Percentiles rank a stretch among this genome's conserved stretches.
These are phyloP conservation scores for Drosophila incognita DNA, from an alignment of 2,888 invertebrate species.

Conservation along the genomic window DNA sequence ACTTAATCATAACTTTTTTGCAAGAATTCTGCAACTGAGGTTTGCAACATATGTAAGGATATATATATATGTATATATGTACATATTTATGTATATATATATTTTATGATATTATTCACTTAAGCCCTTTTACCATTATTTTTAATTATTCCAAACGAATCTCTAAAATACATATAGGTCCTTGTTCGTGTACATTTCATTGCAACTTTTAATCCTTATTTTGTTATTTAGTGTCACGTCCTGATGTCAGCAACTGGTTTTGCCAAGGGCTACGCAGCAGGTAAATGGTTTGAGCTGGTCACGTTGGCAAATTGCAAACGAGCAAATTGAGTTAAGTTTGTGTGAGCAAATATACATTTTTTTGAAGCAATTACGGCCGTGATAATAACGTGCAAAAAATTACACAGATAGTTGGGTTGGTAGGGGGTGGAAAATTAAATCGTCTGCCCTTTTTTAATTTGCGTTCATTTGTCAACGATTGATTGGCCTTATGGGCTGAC, in stretches of 20 bases:
- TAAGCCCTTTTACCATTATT: not conserved
- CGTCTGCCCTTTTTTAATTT: conserved; percentile 25
- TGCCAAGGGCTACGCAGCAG: not conserved
- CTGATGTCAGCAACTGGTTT: not conserved
- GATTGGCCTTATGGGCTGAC: conserved; percentile 39
- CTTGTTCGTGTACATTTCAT: not conserved
- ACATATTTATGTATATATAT: too few relatives aligned
- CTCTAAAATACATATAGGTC: not conserved
- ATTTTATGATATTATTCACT: not conserved
- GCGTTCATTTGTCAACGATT: conserved; percentile 47
- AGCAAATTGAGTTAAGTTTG: conserved; percentile 45
- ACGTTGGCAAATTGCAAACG: conserved; percentile 25
- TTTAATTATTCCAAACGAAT: not conserved
- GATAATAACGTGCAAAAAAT: conserved; percentile 6
- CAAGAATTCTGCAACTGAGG: not conserved
- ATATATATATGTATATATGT: too few relatives aligned
- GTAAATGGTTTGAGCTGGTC: conserved; percentile 16
- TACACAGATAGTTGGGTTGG: not conserved
- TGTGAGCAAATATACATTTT: conserved; percentile 37
- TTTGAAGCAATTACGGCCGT: conserved; percentile 11
- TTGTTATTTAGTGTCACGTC: not conserved
- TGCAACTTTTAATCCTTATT: not conserved
- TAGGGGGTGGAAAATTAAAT: conserved; percentile 10
- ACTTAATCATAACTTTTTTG: not conserved
- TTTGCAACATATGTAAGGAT: not conserved